These are phyloP conservation scores for Poecilia wingei DNA, from an alignment of 2,797 vertebrate genomes.

Conservation along the genomic window DNA sequence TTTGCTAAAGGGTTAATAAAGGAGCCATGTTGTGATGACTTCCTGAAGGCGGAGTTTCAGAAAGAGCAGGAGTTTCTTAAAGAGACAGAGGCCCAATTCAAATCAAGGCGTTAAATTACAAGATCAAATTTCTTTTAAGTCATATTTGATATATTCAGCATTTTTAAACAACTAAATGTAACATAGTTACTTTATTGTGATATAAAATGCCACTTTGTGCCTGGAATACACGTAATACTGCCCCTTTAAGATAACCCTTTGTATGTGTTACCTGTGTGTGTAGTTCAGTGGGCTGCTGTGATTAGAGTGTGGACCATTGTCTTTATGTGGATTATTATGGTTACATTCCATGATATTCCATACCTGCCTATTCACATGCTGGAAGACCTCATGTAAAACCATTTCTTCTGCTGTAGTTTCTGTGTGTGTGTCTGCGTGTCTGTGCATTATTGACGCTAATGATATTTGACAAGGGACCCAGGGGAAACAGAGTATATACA, in stretches of 20 bases:
- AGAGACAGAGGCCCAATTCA: too few relatives aligned
- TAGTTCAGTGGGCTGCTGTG: background rate
- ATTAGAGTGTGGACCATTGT: background rate
- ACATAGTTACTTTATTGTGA: too few relatives aligned
- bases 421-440: slow-evolving; percentile 13
- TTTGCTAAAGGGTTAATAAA: too few relatives aligned
- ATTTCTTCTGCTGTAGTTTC: slow-evolving; percentile 16
- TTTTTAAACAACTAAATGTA: too few relatives aligned
- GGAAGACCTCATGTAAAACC: background rate
- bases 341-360: background rate
- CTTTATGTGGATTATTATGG: background rate
- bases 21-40: too few relatives aligned
- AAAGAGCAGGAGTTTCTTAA: too few relatives aligned
- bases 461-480: slow-evolving; percentile 50
- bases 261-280: background rate
- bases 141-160: too few relatives aligned
- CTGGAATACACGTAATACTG: too few relatives aligned
- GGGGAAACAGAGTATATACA: slow-evolving; percentile 52
- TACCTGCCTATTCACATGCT: background rate
- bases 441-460: slow-evolving; percentile 22
- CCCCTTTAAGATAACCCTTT: background rate
- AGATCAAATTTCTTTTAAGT: too few relatives aligned
- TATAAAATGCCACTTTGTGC: too few relatives aligned
- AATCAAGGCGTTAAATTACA: too few relatives aligned
- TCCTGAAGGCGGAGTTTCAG: too few relatives aligned